Base-by-base conservation (phyloP, 2,797 vertebrate species). In the Schizopygopsis malacanthus region DNA sequence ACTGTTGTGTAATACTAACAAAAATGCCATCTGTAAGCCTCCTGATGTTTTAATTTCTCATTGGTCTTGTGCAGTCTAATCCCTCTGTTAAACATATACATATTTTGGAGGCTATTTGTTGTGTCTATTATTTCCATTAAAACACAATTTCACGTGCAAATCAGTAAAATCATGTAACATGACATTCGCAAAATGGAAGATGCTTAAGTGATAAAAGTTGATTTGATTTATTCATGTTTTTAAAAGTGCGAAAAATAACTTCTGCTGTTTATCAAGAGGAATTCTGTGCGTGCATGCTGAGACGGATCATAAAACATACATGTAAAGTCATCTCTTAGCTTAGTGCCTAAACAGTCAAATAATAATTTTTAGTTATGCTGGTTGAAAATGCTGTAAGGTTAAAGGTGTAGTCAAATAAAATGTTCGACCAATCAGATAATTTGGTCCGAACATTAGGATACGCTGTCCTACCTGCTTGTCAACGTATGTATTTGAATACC, bases 1-100 rank as follows among this genome's bases (percentile, higher is more conserved):
- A 45, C 25, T 61, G 22, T 83, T 83, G 45, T 0, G 4, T 75
- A 83, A 83, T 63, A 50, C 18, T 75, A 61, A 56, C 54, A 73
- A 20, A 4, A 45, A 28, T 20, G 54, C 69, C 71, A 83, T 75
- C 39, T 73, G 70, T 12, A 61, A 43, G 28, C 56, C 69, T 73
- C 10, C 28, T 43, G n/a, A 28, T 54, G 39, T 69, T 67, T 67
- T 37, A 3, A 67, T 33, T 67, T 65, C 63, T 65, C 28, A 37
- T 3, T 67, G 63, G 28, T 33, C 37, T 37, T 37, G 28, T 67
- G 28, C 1, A 7, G 28, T 37, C 15, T 67, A 9, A 16, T 65
- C 1, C 28, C 13, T 1, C 63, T 65, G 13, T 33, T 65, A 65
- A 16, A 16, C 28, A 65, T 25, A 25, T 25, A 25, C 22, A n/a